phyloP scores from a whole-genome alignment of 2,888 invertebrate genomes.

The Andricus quercusramuli region DNA sequence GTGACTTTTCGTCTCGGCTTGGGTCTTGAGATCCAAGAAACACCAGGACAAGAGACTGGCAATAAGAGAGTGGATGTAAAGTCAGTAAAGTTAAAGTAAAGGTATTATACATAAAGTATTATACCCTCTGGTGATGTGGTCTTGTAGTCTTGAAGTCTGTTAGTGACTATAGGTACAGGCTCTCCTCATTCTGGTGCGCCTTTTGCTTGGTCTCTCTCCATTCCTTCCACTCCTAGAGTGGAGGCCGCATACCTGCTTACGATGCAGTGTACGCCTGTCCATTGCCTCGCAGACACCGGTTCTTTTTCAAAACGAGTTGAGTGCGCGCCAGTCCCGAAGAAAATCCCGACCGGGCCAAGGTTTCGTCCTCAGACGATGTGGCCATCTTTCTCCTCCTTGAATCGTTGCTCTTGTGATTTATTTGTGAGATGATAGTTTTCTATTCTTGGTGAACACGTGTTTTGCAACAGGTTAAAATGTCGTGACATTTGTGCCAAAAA shows the following conservation, averaged over 20 bases:
- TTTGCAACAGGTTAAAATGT: conserved; percentile 5
- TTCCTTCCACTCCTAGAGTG: conserved; percentile 73
- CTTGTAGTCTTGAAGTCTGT: neutral
- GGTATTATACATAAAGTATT: neutral
- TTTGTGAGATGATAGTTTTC: conserved; percentile 26
- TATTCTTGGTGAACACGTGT: conserved; percentile 26
- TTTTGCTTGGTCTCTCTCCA: conserved; percentile 57
- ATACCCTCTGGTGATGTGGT: neutral
- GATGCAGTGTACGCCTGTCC: conserved; percentile 75
- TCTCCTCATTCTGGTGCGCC: conserved; percentile 49
- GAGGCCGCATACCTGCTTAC: conserved; percentile 76
- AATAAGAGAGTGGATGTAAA: neutral
- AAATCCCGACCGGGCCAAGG: conserved; percentile 28
- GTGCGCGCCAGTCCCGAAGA: conserved; percentile 22
- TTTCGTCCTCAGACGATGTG: conserved; percentile 34
- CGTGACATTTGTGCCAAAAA: conserved; percentile 21
- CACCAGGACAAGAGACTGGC: neutral
- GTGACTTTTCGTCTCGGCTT: neutral
- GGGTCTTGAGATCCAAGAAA: neutral
- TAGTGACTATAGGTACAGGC: conserved; percentile 46
- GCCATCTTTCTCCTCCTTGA: conserved; percentile 20
- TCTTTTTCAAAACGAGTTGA: conserved; percentile 57
- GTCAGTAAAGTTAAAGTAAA: neutral
- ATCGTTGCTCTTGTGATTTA: neutral
- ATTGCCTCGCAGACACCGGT: conserved; percentile 73